Base-by-base conservation (phyloP, 2,888 invertebrate genomes). In the Stenurella melanura region DNA sequence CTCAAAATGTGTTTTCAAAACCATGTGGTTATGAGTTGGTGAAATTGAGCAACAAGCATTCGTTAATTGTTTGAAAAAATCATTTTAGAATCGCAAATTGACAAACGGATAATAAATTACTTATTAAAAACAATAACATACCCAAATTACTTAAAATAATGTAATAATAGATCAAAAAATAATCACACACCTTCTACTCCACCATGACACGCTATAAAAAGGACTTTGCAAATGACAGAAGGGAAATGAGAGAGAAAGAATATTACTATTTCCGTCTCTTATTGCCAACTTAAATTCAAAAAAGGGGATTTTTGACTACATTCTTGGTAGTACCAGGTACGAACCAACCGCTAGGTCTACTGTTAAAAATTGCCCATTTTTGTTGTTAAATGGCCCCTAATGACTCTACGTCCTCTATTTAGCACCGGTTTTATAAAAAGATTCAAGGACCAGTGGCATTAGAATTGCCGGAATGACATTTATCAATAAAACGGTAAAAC, bases 131-230 rank as follows among this genome's bases (percentile, higher is more conserved):
- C n/a, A 12, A 6, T 21, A 42, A 10, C 12, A 42, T 17, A 19
- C 12, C 9, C 56, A 57, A 58, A 58, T 17, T 38, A 38, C 30
- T 69, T 34, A 57, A 42, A 17, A 30, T 38, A 58, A 17, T 57
- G 7, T 12, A 15, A 30, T 54, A 72, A 70, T 77, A 57, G 50
- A 57, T 70, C 26, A 26, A 83, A 82, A 68, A 57, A 66, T 73
- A 50, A 15, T 73, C 57, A 85, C 87, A 81, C 82, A 88, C 88
- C 86, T 82, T 84, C 78, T 85, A 87, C 85, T 86, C 87, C 87
- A 88, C 87, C 88, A 88, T 88, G 84, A 87, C 88, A 88, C 87
- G 84, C 81, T 81, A 78, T 72, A 72, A 17, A 6, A 21, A 19
- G 21, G 56, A 68, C 4, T 26, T 26, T 26, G 4, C 30, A 50